Conservation (phyloP, 2,888 invertebrate species). For the Stenotaenia linearis region DNA sequence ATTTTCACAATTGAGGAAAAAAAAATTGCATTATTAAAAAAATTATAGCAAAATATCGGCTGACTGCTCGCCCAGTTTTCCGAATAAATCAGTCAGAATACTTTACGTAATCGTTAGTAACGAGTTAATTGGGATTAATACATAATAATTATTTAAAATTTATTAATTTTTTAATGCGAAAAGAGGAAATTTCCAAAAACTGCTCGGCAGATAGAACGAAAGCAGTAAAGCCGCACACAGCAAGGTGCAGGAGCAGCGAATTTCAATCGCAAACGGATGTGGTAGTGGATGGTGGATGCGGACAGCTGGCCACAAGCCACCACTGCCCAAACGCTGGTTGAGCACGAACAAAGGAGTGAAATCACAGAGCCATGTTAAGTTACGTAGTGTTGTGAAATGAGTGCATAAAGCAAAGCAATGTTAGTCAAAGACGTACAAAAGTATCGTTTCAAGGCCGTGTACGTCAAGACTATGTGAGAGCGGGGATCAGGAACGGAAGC, state of each 20-base stretch:
- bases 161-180: background rate
- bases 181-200: background rate
- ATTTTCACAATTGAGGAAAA: constrained; percentile 21
- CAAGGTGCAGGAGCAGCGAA: background rate
- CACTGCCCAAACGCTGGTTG: constrained; percentile 15
- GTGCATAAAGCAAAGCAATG: background rate
- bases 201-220: background rate
- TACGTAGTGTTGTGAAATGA: constrained; percentile 4
- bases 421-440: background rate
- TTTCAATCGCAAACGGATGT: background rate
- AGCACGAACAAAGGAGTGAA: background rate
- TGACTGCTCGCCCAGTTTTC: background rate
- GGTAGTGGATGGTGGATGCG: background rate
- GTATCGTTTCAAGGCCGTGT: constrained; percentile 4
- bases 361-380: background rate
- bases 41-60: background rate
- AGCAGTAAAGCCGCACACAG: background rate
- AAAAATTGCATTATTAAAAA: background rate
- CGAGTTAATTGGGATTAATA: no score
- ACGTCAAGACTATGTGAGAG: background rate
- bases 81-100: background rate
- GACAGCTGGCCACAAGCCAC: constrained; percentile 26
- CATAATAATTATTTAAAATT: no score
- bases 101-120: no score
- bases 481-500: background rate